phyloP scores from a whole-genome alignment of 2,113 vertebrate genomes.

The Oncorhynchus nerka region DNA sequence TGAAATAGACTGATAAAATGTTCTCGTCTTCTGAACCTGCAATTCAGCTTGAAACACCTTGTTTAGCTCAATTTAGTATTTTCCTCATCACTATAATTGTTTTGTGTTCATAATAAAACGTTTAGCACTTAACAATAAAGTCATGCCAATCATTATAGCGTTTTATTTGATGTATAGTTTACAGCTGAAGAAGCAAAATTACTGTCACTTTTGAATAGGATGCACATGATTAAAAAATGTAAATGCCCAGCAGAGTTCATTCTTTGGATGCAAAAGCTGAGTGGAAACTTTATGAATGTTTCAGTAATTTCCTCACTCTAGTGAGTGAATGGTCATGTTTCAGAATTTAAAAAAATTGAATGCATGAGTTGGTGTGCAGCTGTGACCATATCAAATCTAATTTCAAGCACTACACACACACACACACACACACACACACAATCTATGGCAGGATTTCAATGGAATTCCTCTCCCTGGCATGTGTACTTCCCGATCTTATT shows the following conservation, averaged over 20 bases:
- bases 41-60: conserved; percentile 54
- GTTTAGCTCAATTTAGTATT: conserved; percentile 47
- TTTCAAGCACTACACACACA: conserved; percentile 47
- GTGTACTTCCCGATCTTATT: conserved; percentile 73
- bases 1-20: conserved; percentile 67
- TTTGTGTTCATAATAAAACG: conserved; percentile 18
- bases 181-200: conserved; percentile 12
- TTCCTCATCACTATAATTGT: conserved; percentile 21
- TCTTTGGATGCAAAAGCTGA: conserved; percentile 48
- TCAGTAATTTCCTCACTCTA: conserved; percentile 82
- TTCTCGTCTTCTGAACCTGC: conserved; percentile 43
- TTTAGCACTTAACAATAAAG: conserved; percentile 41
- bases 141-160: not conserved
- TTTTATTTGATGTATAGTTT: not conserved
- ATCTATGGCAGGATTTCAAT: conserved; percentile 57
- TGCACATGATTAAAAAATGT: not conserved
- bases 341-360: conserved; percentile 82
- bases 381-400: conserved; percentile 79
- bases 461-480: conserved; percentile 78
- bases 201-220: conserved; percentile 10
- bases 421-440: not conserved
- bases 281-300: conserved; percentile 84
- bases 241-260: too few relatives aligned
- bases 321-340: conserved; percentile 81
- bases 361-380: conserved; percentile 86